Conservation (phyloP, 35 echinoderm and acorn worm species). For the Hemicentrotus pulcherrimus region DNA sequence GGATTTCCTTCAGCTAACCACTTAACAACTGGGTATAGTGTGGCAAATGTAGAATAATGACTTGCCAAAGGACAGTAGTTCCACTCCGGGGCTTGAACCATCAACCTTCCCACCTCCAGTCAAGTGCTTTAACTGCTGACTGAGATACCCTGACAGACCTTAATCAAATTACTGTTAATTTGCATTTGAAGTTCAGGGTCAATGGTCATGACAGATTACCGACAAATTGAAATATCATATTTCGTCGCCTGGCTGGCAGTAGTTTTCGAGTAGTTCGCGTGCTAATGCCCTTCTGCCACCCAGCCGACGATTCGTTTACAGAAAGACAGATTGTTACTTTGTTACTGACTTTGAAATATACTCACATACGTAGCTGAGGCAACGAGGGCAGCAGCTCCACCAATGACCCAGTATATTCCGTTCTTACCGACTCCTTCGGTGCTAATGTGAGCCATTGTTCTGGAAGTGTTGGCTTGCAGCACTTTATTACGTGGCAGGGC, state of each 20-base stretch:
- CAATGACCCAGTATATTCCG: not conserved
- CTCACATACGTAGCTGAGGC: not conserved
- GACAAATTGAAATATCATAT: not conserved
- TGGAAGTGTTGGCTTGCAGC: not conserved
- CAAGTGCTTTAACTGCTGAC: not conserved
- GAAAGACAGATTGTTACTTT: not conserved
- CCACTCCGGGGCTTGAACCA: too few species aligned
- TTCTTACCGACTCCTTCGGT: not conserved
- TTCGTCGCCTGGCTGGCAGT: too few species aligned
- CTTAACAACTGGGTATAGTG: not conserved
- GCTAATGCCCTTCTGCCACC: too few species aligned
- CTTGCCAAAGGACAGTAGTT: too few species aligned
- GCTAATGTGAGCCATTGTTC: conserved; percentile 33
- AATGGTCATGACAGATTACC: not conserved
- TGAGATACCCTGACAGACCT: not conserved
- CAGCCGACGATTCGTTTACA: not conserved
- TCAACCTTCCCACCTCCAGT: not conserved
- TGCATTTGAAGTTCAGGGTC: not conserved
- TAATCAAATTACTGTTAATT: not conserved
- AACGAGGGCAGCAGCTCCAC: not conserved
- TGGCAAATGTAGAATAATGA: too few species aligned
- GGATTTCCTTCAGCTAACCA: too few species aligned
- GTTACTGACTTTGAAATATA: not conserved
- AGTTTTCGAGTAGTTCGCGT: too few species aligned
- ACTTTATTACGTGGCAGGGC: not conserved